phyloP scores from a whole-genome alignment of 2,888 invertebrate genomes.

The Thalpophila matura region DNA sequence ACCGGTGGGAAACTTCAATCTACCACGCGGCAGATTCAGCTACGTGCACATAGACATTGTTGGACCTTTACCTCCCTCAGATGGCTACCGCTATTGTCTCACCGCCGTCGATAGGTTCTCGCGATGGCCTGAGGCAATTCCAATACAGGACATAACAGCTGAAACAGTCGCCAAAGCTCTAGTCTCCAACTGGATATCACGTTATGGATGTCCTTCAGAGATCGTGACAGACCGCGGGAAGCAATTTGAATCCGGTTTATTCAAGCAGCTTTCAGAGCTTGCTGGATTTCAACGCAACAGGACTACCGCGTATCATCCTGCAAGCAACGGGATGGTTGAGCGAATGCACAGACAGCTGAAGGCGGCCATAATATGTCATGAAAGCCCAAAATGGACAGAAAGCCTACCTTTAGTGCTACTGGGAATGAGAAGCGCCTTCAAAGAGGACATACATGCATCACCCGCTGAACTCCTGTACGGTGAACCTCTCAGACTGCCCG shows the following conservation, averaged over 20 bases:
- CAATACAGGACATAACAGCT: not conserved
- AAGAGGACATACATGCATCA: slow-evolving; percentile 1
- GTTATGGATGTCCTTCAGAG: slow-evolving; percentile 1
- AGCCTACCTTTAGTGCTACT: not conserved
- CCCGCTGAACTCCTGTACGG: slow-evolving; percentile 2
- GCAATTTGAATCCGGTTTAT: not conserved
- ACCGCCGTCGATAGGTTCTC: slow-evolving; percentile 16
- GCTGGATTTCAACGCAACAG: not conserved
- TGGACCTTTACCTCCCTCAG: slow-evolving; percentile 3
- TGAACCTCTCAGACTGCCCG: not conserved
- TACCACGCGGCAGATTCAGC: slow-evolving; percentile 61
- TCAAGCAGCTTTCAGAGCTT: not conserved
- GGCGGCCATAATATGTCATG: slow-evolving; percentile 1
- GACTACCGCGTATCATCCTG: slow-evolving; percentile 6
- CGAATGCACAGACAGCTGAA: slow-evolving; percentile 5
- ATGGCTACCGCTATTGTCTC: slow-evolving; percentile 19
- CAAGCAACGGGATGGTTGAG: not conserved
- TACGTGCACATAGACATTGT: slow-evolving; percentile 12
- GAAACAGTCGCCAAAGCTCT: slow-evolving; percentile 1
- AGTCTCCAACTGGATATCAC: not conserved
- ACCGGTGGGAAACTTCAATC: slow-evolving; percentile 57
- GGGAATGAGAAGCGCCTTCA: slow-evolving; percentile 7
- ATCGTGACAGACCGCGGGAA: not conserved
- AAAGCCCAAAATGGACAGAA: not conserved
- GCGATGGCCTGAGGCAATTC: not conserved